Conservation (phyloP, 2,113 vertebrate genomes). For the Channa argus region DNA sequence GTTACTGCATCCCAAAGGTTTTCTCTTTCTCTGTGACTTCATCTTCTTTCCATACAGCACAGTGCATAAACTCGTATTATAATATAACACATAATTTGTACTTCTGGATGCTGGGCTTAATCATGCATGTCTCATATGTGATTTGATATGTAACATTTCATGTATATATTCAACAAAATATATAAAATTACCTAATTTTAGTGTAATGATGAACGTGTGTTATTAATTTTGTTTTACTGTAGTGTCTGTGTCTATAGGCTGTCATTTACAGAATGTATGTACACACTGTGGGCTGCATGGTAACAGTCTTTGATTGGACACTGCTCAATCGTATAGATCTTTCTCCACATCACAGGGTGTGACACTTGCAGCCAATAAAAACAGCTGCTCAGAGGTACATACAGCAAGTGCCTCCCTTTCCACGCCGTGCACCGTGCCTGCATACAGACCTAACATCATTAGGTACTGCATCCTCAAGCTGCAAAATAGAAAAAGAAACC, state of each 20-base stretch:
- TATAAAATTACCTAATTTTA: neutral
- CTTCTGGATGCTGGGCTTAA: no score
- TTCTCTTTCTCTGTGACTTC: slow-evolving; percentile 1
- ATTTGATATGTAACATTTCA: no score
- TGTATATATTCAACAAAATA: no score
- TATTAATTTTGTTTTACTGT: neutral
- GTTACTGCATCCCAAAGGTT: slow-evolving; percentile 4
- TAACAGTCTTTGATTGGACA: slow-evolving; percentile 77
- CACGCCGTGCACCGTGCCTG: slow-evolving; percentile 14
- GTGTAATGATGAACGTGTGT: neutral
- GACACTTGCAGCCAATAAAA: slow-evolving; percentile 69
- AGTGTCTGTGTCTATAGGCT: neutral
- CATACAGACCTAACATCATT: slow-evolving; percentile 48
- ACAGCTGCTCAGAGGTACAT: slow-evolving; percentile 39
- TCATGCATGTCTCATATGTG: no score
- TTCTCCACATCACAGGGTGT: slow-evolving; percentile 46
- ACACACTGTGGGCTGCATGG: slow-evolving; percentile 65
- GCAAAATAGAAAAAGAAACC: neutral
- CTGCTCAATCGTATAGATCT: slow-evolving; percentile 62
- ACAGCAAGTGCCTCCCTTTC: slow-evolving; percentile 16
- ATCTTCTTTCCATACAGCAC: neutral
- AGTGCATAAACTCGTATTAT: neutral
- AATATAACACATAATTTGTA: no score
- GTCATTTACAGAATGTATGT: neutral
- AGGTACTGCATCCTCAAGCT: neutral